phyloP scores from a whole-genome alignment of 2,113 vertebrate genomes.

The Geothlypis trichas region DNA sequence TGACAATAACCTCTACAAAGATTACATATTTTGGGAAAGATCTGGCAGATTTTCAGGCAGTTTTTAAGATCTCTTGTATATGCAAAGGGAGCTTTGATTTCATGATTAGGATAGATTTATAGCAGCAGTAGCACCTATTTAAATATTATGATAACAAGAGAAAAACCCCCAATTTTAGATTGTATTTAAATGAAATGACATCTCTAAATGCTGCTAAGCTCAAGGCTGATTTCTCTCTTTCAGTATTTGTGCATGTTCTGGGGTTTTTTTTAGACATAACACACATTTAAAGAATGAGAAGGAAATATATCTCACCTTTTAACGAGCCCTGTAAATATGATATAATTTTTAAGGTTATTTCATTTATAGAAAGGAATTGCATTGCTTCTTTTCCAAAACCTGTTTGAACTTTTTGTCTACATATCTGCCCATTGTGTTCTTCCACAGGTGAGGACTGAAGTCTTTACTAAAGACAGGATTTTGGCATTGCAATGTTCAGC shows the following conservation, averaged over 20 bases:
- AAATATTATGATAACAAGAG: neutral
- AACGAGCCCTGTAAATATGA: neutral
- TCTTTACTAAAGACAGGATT: neutral
- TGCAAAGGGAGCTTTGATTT: slow-evolving; percentile 46
- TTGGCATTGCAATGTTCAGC: neutral
- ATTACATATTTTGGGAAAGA: neutral
- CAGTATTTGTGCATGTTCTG: neutral
- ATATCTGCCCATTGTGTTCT: neutral
- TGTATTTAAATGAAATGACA: neutral
- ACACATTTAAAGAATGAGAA: neutral
- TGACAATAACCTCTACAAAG: slow-evolving; percentile 14
- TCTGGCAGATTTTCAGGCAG: slow-evolving; percentile 31
- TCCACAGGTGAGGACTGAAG: neutral
- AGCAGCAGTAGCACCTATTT: slow-evolving; percentile 6
- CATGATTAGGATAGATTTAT: slow-evolving; percentile 28
- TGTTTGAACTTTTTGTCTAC: neutral
- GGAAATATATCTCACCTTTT: neutral
- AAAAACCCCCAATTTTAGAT: neutral
- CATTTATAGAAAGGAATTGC: neutral
- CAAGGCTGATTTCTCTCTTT: neutral
- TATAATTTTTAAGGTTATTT: neutral
- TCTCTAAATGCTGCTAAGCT: neutral
- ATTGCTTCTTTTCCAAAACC: neutral
- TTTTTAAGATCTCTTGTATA: slow-evolving; percentile 51
- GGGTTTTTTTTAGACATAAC: neutral